Conservation (phyloP, 2,797 vertebrate genomes). For the Chromis chromis region DNA sequence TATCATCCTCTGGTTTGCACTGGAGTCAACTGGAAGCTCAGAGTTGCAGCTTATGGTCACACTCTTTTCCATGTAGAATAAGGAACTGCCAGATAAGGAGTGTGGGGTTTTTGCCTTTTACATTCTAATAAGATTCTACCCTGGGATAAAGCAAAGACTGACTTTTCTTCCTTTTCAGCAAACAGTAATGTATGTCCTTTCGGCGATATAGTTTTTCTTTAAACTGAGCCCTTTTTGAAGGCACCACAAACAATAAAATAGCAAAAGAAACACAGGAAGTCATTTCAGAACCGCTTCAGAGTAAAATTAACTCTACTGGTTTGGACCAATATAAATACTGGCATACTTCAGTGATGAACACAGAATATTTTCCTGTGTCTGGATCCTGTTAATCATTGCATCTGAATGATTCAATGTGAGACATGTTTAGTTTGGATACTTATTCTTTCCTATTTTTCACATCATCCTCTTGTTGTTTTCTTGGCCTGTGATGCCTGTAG, state of each 20-base stretch:
- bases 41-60: too few species aligned
- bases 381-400: conserved; percentile 9
- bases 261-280: not conserved
- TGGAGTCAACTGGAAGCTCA: too few species aligned
- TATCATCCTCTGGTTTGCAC: too few species aligned
- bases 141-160: too few species aligned
- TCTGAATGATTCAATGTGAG: conserved; percentile 11
- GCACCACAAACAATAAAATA: not conserved
- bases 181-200: too few species aligned
- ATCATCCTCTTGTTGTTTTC: conserved; percentile 3
- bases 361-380: conserved; percentile 3
- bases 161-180: too few species aligned
- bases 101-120: too few species aligned
- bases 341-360: conserved; percentile 17
- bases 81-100: too few species aligned
- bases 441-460: not conserved
- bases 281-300: not conserved
- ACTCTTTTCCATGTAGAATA: too few species aligned
- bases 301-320: conserved; percentile 2
- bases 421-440: conserved; percentile 39
- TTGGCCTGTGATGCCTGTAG: not conserved
- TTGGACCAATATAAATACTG: not conserved
- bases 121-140: too few species aligned
- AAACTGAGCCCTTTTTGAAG: too few species aligned
- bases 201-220: too few species aligned